phyloP scores from a whole-genome alignment of 2,888 invertebrate genomes.

The Tillus elongatus region DNA sequence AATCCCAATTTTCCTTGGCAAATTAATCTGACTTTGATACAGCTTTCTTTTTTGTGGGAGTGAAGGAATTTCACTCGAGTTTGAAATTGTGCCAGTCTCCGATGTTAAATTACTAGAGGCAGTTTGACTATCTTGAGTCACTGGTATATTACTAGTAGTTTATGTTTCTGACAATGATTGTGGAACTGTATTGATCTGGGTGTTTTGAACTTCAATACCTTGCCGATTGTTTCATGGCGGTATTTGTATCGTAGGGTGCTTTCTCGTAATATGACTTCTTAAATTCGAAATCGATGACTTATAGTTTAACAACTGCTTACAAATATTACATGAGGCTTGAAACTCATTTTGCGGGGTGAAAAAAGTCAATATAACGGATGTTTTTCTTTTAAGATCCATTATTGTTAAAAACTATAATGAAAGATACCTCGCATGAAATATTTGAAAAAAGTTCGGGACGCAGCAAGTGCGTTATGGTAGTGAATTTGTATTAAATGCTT shows the following conservation, averaged over 20 bases:
- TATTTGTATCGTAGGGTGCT: too few relatives aligned
- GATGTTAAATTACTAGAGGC: neutral
- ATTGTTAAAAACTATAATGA: too few relatives aligned
- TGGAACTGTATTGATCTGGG: neutral
- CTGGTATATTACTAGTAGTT: neutral
- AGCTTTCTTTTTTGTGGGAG: neutral
- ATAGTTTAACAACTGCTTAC: constrained; percentile 1
- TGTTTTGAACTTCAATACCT: neutral
- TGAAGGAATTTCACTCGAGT: neutral
- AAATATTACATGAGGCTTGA: neutral
- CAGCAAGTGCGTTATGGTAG: too few relatives aligned
- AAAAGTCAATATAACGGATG: neutral
- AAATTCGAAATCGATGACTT: neutral
- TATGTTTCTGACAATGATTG: neutral
- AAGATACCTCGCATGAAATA: too few relatives aligned
- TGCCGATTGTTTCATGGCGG: too few relatives aligned
- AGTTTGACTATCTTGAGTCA: neutral
- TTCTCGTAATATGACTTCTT: neutral
- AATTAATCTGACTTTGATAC: too few relatives aligned
- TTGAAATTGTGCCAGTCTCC: too few relatives aligned
- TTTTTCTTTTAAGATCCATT: too few relatives aligned
- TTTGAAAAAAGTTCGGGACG: too few relatives aligned
- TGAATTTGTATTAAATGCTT: too few relatives aligned
- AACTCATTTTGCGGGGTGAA: neutral
- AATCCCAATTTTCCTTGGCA: neutral